phyloP scores from a whole-genome alignment of 2,888 invertebrate species.

The Onchidella celtica region DNA sequence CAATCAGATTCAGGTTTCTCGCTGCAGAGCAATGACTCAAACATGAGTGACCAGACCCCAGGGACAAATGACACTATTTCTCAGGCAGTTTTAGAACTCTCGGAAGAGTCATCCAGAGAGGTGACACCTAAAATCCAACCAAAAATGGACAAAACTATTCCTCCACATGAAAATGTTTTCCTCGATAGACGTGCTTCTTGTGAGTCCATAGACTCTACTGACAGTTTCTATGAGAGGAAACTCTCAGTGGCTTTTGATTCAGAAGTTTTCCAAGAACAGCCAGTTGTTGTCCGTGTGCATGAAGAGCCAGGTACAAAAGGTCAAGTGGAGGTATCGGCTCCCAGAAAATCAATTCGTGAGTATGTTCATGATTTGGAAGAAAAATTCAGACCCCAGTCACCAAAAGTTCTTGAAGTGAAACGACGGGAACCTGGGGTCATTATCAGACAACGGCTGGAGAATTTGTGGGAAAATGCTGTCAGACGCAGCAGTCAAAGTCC shows the following conservation, averaged over 20 bases:
- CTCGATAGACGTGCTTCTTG: slow-evolving; percentile 32
- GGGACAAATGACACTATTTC: slow-evolving; percentile 39
- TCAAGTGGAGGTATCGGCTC: slow-evolving; percentile 8
- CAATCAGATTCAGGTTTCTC: slow-evolving; percentile 71
- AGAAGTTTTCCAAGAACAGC: slow-evolving; percentile 89
- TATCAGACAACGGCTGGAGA: slow-evolving; percentile 70
- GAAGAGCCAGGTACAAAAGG: slow-evolving; percentile 48
- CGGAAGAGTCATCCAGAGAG: background rate
- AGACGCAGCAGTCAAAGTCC: slow-evolving; percentile 51
- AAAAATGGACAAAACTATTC: background rate
- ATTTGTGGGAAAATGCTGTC: slow-evolving; percentile 60
- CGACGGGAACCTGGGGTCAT: slow-evolving; percentile 67
- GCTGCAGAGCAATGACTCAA: slow-evolving; percentile 60
- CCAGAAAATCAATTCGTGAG: slow-evolving; percentile 65
- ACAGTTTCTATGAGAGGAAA: slow-evolving; percentile 80
- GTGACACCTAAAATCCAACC: background rate
- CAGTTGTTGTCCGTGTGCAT: slow-evolving; percentile 87
- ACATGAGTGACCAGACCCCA: background rate
- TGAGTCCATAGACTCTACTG: slow-evolving; percentile 55
- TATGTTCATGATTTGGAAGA: slow-evolving; percentile 72
- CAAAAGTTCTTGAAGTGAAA: slow-evolving; percentile 59
- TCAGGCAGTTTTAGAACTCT: slow-evolving; percentile 1
- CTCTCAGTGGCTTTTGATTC: slow-evolving; percentile 79
- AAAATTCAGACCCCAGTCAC: slow-evolving; percentile 57
- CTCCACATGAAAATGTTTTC: background rate